phyloP scores from a whole-genome alignment of 2,113 vertebrate species.

The Zosterops hypoxanthus region DNA sequence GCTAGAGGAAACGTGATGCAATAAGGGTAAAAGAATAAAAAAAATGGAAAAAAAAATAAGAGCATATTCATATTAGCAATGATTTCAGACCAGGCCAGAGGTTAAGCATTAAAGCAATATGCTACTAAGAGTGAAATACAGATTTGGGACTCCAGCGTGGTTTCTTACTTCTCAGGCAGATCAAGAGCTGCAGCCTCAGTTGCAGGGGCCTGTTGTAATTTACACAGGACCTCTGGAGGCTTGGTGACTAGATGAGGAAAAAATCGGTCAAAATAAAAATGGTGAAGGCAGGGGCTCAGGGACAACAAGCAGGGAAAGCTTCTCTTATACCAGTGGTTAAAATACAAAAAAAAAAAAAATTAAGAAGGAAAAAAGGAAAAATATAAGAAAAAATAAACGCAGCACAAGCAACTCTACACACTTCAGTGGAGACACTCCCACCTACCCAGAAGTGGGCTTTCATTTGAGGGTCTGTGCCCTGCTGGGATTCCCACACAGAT shows the following conservation, averaged over 20 bases:
- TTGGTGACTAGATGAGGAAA: neutral
- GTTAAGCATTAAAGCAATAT: slow-evolving; percentile 21
- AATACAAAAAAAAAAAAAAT: neutral
- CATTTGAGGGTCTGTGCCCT: neutral
- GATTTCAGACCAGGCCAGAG: slow-evolving; percentile 45
- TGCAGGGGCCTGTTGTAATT: neutral
- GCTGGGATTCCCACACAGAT: neutral
- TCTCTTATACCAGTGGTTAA: neutral
- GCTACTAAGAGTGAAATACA: slow-evolving; percentile 43
- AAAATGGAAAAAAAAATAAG: slow-evolving; percentile 52
- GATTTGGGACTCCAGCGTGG: slow-evolving; percentile 63
- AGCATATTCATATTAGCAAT: slow-evolving; percentile 64
- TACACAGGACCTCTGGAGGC: neutral
- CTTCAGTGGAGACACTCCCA: neutral
- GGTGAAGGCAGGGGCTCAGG: neutral
- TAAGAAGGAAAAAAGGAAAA: no score
- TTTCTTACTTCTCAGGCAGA: slow-evolving; percentile 37
- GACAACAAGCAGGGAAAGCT: neutral
- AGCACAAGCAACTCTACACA: neutral
- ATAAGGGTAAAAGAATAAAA: slow-evolving; percentile 56
- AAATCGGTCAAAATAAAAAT: neutral
- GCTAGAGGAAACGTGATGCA: slow-evolving; percentile 75
- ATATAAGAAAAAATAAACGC: neutral
- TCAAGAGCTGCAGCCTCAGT: slow-evolving; percentile 9
- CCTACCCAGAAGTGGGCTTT: neutral